phyloP scores from a whole-genome alignment of 2,888 invertebrate species.

The Abscondita cerata region DNA sequence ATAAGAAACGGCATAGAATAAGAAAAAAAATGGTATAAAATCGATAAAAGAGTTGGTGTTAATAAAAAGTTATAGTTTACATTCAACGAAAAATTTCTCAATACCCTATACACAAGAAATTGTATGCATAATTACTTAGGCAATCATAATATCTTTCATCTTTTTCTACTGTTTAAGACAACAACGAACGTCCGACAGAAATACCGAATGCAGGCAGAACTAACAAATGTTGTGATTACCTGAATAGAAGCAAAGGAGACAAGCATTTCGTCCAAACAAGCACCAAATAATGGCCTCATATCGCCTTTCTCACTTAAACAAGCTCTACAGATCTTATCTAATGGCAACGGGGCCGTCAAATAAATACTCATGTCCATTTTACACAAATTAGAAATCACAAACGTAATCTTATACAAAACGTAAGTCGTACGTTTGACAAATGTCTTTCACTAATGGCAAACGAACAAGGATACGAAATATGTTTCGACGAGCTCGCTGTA shows the following conservation, averaged over 20 bases:
- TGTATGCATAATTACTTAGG: neutral
- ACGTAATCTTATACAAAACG: constrained; percentile 45
- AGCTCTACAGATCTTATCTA: constrained; percentile 60
- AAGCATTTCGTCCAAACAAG: constrained; percentile 62
- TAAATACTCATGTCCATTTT: constrained; percentile 58
- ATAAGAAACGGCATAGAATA: too few relatives aligned
- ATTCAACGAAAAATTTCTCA: constrained; percentile 5
- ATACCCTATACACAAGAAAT: constrained; percentile 2
- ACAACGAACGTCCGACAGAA: constrained; percentile 20
- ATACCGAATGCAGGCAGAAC: constrained; percentile 15
- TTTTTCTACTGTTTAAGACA: constrained; percentile 32
- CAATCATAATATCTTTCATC: constrained; percentile 19
- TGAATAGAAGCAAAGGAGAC: constrained; percentile 57
- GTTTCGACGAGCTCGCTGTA: constrained; percentile 31
- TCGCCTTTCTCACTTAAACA: constrained; percentile 60
- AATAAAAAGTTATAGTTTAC: too few relatives aligned
- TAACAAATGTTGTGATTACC: constrained; percentile 45
- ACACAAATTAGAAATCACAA: constrained; percentile 48
- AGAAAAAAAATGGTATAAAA: too few relatives aligned
- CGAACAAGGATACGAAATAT: constrained; percentile 45
- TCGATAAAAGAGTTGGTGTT: too few relatives aligned
- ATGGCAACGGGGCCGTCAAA: constrained; percentile 56
- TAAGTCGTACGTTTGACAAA: constrained; percentile 43
- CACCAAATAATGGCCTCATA: constrained; percentile 61
- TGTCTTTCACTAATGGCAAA: constrained; percentile 39